These are phyloP conservation scores for Phyllotis vaccarum DNA, from an alignment of 2,797 vertebrate species.

Conservation along the genomic window DNA sequence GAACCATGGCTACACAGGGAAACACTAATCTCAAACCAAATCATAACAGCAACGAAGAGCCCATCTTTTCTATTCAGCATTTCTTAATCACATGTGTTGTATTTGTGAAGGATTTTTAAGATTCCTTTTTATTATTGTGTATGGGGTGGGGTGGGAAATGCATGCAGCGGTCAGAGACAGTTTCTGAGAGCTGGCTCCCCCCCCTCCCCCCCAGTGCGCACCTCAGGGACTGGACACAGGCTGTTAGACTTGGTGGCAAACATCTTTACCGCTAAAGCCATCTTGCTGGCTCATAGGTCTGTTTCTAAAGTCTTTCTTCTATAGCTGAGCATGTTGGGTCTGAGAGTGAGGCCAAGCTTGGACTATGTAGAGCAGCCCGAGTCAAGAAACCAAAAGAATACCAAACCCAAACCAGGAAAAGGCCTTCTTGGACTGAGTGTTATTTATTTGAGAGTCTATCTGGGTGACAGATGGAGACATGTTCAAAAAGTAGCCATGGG, in stretches of 20 bases:
- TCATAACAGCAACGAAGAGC: neutral
- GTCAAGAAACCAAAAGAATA: neutral
- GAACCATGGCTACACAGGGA: neutral
- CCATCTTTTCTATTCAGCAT: neutral
- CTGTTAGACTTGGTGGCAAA: neutral
- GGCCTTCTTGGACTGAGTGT: conserved; percentile 28
- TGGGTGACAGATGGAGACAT: neutral
- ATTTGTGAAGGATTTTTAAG: neutral
- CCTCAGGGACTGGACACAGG: neutral
- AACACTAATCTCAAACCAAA: neutral
- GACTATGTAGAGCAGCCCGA: neutral
- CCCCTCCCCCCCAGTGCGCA: neutral
- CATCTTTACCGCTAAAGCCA: neutral
- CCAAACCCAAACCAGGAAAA: neutral
- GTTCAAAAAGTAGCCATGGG: neutral
- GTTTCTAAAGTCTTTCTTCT: conserved; percentile 53
- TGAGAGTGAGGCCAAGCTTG: neutral
- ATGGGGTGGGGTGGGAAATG: no score
- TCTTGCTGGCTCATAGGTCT: neutral
- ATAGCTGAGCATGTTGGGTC: neutral
- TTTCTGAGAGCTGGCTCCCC: neutral
- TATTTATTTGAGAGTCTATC: conserved; percentile 16
- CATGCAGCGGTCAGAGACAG: neutral
- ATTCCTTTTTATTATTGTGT: neutral
- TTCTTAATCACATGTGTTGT: neutral